Conservation (phyloP, 2,797 vertebrate species). For the Enteromius treurensis region DNA sequence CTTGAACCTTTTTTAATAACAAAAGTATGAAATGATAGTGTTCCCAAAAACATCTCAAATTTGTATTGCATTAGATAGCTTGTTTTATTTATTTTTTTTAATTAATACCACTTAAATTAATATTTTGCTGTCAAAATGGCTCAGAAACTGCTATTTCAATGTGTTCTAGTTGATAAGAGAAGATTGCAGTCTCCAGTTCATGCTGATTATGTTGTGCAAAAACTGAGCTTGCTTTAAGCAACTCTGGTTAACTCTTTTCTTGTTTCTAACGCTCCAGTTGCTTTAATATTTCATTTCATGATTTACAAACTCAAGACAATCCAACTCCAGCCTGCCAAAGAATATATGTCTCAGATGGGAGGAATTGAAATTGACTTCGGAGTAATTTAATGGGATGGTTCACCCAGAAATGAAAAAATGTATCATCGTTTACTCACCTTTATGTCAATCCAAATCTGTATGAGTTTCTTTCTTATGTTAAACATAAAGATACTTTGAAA, state of each 20-base stretch:
- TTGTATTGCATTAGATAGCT: neutral
- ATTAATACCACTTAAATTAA: no score
- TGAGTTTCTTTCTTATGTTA: neutral
- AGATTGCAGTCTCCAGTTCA: neutral
- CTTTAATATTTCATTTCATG: constrained; percentile 12
- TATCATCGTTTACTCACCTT: neutral
- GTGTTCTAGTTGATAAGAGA: neutral
- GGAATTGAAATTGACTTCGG: constrained; percentile 1
- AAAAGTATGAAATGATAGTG: neutral
- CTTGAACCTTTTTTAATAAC: neutral
- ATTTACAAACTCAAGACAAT: neutral
- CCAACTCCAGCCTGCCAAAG: constrained; percentile 5
- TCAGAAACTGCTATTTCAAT: no score
- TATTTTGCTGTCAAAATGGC: neutral
- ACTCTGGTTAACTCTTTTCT: neutral
- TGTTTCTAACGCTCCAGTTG: neutral
- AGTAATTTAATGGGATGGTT: neutral
- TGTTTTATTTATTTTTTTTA: no score
- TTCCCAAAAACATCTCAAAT: neutral
- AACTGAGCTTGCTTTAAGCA: neutral
- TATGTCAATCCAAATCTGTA: neutral
- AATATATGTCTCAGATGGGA: neutral
- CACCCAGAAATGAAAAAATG: neutral
- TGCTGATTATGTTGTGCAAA: neutral
- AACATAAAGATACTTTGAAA: neutral